Base-by-base conservation (phyloP, 2,113 vertebrate genomes). In the Cyphomyrus plagiostoma region DNA sequence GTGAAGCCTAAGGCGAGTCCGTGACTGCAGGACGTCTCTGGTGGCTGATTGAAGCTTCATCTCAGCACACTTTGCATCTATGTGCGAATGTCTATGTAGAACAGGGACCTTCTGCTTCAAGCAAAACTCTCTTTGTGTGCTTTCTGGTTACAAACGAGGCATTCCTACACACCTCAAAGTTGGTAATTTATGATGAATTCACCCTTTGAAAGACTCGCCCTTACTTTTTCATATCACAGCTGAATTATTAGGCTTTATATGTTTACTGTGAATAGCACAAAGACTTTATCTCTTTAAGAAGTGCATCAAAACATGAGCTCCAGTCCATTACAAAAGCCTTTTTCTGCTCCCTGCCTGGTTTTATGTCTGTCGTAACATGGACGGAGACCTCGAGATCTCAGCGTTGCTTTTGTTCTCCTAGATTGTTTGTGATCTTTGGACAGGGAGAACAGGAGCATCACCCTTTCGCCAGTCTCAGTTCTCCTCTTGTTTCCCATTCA, bases 181-280 rank as follows among this genome's bases (percentile, higher is more conserved):
- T 92, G 95, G 95, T 95, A 93, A 96, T 95, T 95, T 94, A 96
- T 94, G 94, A 93, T 95, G 94, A 95, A 95, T 95, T 94, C 95
- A 95, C 89, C 92, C 92, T 92, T 93, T 95, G 93, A 95, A 96
- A 95, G 95, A 95, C 96, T 96, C 93, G 94, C 9, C 42, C 42
- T 66, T 9, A 39, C 8, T 48, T 45, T 46, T 42, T 45, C 46
- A 39, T 83, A 3, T 21, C 80, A 23, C 19, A 82, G 3, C 39
- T 83, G 80, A 83, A 48, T 83, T 7, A 48, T 83, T 23, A 48
- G 39, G 80, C 80, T 83, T 45, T 2, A 19, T 48, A n/a, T 23
- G 3, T 48, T 48, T 83, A 83, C 42, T 83, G 80, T 48, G 39
- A 83, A 48, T n/a, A 48, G 8, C 17, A 23, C 45, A 48, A 48